These are phyloP conservation scores for Tenthredo notha DNA, from an alignment of 2,888 invertebrate genomes.

Conservation along the genomic window DNA sequence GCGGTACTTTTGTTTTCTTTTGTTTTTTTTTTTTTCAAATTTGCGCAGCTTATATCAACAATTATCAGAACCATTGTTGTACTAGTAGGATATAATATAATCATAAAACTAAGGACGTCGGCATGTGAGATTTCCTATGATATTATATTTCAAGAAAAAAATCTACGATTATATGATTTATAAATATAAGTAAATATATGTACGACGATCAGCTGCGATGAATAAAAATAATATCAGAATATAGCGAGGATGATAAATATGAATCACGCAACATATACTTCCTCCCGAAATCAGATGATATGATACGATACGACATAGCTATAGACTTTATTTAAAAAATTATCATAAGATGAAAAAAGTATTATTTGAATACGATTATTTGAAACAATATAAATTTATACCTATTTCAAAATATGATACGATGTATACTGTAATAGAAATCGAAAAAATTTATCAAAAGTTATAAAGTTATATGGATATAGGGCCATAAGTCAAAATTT, in stretches of 20 bases:
- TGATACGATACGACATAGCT: neutral
- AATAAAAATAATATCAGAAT: neutral
- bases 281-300: neutral
- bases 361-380: neutral
- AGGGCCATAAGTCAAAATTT: neutral
- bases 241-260: slow-evolving; percentile 11
- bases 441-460: neutral
- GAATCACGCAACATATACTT: neutral
- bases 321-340: neutral
- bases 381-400: neutral
- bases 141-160: slow-evolving; percentile 23
- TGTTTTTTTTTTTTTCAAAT: neutral
- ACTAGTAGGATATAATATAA: neutral
- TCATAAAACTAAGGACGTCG: slow-evolving; percentile 31
- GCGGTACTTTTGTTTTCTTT: neutral
- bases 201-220: slow-evolving; percentile 2
- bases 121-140: slow-evolving; percentile 11
- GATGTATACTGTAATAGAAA: neutral
- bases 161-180: slow-evolving; percentile 33
- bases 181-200: neutral
- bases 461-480: neutral
- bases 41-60: neutral
- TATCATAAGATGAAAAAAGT: neutral
- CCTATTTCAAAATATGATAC: neutral
- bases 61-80: neutral